Evolutionary conservation across 2,113 vertebrate species (phyloP).

Genomic region (Aphyosemion australe): DNA sequence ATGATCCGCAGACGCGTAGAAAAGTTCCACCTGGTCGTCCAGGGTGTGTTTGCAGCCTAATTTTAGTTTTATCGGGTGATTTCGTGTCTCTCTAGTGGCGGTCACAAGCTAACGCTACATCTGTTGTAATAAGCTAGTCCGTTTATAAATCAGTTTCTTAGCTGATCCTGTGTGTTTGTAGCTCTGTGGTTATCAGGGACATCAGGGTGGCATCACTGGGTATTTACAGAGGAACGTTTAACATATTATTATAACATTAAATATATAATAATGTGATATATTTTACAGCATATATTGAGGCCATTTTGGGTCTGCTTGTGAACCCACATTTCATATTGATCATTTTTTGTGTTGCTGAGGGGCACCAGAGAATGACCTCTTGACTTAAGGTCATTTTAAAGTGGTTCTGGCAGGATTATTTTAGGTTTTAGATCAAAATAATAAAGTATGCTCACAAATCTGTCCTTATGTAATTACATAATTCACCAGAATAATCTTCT

Average conservation of each 20-base stretch:
- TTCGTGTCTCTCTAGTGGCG: neutral
- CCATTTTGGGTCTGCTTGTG: too few relatives aligned
- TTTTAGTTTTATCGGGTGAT: neutral
- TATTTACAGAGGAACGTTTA: too few relatives aligned
- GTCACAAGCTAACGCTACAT: slow-evolving; percentile 4
- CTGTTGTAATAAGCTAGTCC: slow-evolving; percentile 16
- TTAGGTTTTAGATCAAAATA: neutral
- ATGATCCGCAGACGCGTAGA: fast-evolving
- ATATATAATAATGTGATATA: too few relatives aligned
- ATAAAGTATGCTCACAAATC: neutral
- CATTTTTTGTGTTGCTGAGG: too few relatives aligned
- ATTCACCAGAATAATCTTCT: neutral
- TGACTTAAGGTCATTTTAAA: neutral
- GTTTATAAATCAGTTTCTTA: neutral
- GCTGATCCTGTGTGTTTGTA: neutral
- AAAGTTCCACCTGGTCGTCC: fast-evolving
- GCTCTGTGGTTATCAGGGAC: neutral
- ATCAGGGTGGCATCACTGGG: neutral
- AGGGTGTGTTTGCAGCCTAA: fast-evolving
- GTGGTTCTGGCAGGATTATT: too few relatives aligned
- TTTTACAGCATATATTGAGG: too few relatives aligned
- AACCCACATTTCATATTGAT: too few relatives aligned
- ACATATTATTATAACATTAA: too few relatives aligned
- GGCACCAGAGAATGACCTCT: too few relatives aligned
- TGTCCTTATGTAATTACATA: too few relatives aligned